A percentile compares a stretch with the other conserved stretches of the same genome.
phyloP scores from a whole-genome alignment of 2,113 vertebrate genomes.

The Brachyhypopomus gauderio region DNA sequence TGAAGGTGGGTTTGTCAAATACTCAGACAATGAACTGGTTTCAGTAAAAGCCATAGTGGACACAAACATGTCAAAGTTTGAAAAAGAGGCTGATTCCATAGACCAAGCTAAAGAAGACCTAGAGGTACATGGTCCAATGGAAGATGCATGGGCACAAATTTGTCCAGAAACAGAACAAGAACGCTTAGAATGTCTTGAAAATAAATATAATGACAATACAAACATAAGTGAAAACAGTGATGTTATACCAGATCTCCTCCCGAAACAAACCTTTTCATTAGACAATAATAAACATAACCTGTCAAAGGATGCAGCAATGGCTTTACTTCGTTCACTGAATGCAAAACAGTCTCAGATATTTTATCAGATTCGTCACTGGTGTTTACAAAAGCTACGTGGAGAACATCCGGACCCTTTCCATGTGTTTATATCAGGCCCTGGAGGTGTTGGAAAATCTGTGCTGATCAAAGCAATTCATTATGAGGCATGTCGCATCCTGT shows the following conservation, averaged over 20 bases:
- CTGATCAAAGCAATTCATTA: slow-evolving; percentile 34
- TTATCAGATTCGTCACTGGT: slow-evolving; percentile 35
- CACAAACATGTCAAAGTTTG: neutral
- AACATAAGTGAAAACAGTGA: neutral
- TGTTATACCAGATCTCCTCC: neutral
- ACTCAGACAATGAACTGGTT: neutral
- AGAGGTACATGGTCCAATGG: slow-evolving; percentile 17
- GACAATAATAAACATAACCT: neutral
- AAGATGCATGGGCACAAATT: slow-evolving; percentile 41
- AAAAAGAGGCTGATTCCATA: slow-evolving; percentile 17
- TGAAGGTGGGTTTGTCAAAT: neutral
- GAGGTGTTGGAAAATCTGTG: slow-evolving; percentile 17
- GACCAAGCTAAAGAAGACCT: slow-evolving; percentile 26
- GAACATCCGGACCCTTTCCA: slow-evolving; percentile 42
- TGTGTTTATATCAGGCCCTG: slow-evolving; percentile 41
- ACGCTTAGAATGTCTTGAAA: slow-evolving; percentile 8
- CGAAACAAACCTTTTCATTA: neutral
- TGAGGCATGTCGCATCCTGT: neutral
- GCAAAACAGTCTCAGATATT: slow-evolving; percentile 30
- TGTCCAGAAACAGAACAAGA: slow-evolving; percentile 44
- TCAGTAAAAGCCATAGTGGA: neutral
- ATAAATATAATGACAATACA: neutral
- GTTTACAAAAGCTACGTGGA: slow-evolving; percentile 22
- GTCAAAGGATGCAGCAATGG: neutral
- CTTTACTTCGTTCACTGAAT: slow-evolving; percentile 34